Base-by-base conservation (phyloP, 2,888 invertebrate genomes). In the Malachius bipustulatus region DNA sequence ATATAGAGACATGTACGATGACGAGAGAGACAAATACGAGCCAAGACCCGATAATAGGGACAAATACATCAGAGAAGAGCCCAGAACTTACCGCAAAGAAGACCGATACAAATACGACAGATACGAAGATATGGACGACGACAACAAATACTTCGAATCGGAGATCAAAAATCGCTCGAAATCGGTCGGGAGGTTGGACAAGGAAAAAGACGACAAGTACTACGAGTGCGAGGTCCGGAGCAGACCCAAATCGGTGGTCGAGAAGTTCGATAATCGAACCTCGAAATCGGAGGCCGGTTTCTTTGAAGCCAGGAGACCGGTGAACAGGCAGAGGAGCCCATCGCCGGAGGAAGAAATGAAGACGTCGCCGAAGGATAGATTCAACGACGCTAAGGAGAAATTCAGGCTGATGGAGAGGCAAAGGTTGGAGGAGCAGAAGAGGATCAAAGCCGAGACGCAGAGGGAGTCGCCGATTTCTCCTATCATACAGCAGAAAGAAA, bases 381-480 rank as follows among this genome's bases (percentile, higher is more conserved):
- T 87, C 62, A 79, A 82, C 49, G 85, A 85, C 49, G 85, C 87
- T 30, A 85, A 85, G 60, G 83, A 87, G 52, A 85, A 85, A 62
- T 87, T 87, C 56, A 70, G 79, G 58, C 74, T 81, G 42, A 70
- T 87, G 60, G 87, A 87, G 55, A 69, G 78, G 40, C 78, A 81
- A 48, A 65, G 74, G 37, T 67, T 75, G 42, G 71, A 71, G 44
- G 66, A 70, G 45, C 71, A 73, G 49, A 46, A 45, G 14, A 42
- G 46, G 27, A 36, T 45, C 24, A 46, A 49, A 0, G 28, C 26
- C 2, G 36, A 35, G 28, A 26, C 40, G 38, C 27, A 34, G 40
- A 13, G n/a, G 6, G 56, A 56, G 33, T 47, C 51, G 8, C 56
- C 54, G 3, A 56, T 57, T 37, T 55, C 57, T 2, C 57, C 57